Conservation (phyloP, 2,797 vertebrate species). For the Sorex maritimensis region DNA sequence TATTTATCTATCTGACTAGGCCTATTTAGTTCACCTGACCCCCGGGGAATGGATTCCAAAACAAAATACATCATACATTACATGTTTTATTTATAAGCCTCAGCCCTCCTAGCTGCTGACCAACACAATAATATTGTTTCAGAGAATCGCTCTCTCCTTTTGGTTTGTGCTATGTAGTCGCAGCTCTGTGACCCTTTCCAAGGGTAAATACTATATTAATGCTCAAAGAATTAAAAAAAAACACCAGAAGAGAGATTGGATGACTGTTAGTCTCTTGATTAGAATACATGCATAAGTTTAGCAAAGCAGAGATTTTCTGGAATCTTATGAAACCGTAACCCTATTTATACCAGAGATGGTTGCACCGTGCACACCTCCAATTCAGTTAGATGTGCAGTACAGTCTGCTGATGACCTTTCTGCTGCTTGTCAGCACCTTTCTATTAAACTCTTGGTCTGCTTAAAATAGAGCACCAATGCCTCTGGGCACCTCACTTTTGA, state of each 20-base stretch:
- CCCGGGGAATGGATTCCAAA: constrained; percentile 59
- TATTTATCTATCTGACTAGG: constrained; percentile 28
- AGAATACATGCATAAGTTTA: not conserved
- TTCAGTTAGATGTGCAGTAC: constrained; percentile 69
- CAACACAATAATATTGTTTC: not conserved
- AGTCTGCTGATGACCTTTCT: constrained; percentile 84
- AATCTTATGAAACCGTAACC: constrained; percentile 13
- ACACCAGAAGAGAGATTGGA: constrained; percentile 2
- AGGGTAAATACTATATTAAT: constrained; percentile 11
- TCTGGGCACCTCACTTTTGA: constrained; percentile 81
- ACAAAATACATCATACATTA: constrained; percentile 59
- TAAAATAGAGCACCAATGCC: constrained; percentile 87
- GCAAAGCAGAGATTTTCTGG: not conserved
- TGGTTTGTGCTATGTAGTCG: not conserved
- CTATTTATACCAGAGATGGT: constrained; percentile 12
- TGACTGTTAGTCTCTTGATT: constrained; percentile 35
- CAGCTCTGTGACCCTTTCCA: not conserved
- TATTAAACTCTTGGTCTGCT: constrained; percentile 84
- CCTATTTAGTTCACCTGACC: constrained; percentile 53
- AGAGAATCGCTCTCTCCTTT: not conserved
- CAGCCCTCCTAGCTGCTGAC: constrained; percentile 27
- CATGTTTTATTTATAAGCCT: constrained; percentile 74
- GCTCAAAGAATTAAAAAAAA: not conserved
- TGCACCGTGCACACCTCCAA: constrained; percentile 51
- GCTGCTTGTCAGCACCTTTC: constrained; percentile 73